Evolutionary conservation across 2,888 invertebrate species (phyloP), one percentile per base, ranked within the genome.

Genomic region (Salpingus planirostris): DNA sequence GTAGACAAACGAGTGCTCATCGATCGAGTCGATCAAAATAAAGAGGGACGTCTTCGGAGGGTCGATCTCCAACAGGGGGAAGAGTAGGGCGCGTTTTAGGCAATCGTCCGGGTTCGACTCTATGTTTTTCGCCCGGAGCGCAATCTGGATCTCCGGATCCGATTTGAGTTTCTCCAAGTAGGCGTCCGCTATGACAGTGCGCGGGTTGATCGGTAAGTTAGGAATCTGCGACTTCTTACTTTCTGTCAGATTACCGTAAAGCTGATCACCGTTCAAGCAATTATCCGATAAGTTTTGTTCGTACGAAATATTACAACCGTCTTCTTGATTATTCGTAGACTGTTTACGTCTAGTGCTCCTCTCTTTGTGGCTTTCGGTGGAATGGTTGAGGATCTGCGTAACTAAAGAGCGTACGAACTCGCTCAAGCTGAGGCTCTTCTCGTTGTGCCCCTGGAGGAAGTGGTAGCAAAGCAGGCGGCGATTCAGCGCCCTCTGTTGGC

Each of bases 101-200:
- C 91, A 89, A 52, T 91, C 90, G 52, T 93, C 93, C 0, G 93
- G 91, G 55, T 88, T 85, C 50, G 79, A 76, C 52, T 92, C 88
- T 48, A 89, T 74, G 42, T 85, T 82, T 37, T 85, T 82, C 0
- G 87, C 84, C 18, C 80, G 72, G 18, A 92, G 65, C 1, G 85
- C 83, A 45, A 83, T 55, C 45, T 86, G 82, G 27, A 92, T 82
- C 43, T 89, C 87, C 0, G 85, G 77, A 51, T 89, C 87, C 0
- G 73, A 73, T 24, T 82, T 69, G 11, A 88, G 57, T 57, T 85
- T 81, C 42, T 86, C 86, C 38, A 83, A 79, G 57, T 86, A 89
- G 2, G 84, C 80, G 45, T 85, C 82, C 0, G 85, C 84, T n/a
- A 78, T 74, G 12, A 72, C 57, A 6, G 76, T 76, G 31, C 73